Conservation (phyloP, 2,888 invertebrate genomes). For the Hyposoter didymator region DNA sequence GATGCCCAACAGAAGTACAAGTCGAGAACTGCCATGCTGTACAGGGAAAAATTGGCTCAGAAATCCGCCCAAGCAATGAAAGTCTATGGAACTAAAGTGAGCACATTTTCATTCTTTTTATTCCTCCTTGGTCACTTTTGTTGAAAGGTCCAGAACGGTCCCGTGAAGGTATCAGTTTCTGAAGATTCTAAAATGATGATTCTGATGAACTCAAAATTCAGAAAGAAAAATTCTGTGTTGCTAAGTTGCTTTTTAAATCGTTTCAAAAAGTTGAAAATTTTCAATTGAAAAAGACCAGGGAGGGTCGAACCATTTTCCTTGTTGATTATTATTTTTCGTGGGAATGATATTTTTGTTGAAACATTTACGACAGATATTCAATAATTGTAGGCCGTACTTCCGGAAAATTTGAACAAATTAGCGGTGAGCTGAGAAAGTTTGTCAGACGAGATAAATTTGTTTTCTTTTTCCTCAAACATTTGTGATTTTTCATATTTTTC, state of each 20-base stretch:
- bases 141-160: neutral
- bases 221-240: too few relatives aligned
- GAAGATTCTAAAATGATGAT: too few relatives aligned
- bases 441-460: slow-evolving; percentile 18
- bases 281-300: neutral
- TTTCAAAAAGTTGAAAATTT: neutral
- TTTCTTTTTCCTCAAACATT: slow-evolving; percentile 26
- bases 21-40: slow-evolving; percentile 96
- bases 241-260: too few relatives aligned
- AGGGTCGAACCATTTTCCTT: neutral
- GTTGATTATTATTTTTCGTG: neutral
- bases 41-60: slow-evolving; percentile 94
- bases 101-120: neutral
- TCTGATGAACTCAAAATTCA: too few relatives aligned
- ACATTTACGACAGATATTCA: slow-evolving; percentile 63
- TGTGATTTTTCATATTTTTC: neutral
- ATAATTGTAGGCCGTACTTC: slow-evolving; percentile 81
- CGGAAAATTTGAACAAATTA: slow-evolving; percentile 76
- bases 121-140: neutral
- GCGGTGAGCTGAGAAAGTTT: slow-evolving; percentile 78
- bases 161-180: too few relatives aligned
- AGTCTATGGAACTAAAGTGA: slow-evolving; percentile 94
- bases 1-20: slow-evolving; percentile 99
- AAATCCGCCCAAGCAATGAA: slow-evolving; percentile 95
- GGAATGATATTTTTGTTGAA: slow-evolving; percentile 5